Base-by-base conservation (phyloP, 1,140 invertebrate genomes). In the Dermatophagoides farinae region DNA sequence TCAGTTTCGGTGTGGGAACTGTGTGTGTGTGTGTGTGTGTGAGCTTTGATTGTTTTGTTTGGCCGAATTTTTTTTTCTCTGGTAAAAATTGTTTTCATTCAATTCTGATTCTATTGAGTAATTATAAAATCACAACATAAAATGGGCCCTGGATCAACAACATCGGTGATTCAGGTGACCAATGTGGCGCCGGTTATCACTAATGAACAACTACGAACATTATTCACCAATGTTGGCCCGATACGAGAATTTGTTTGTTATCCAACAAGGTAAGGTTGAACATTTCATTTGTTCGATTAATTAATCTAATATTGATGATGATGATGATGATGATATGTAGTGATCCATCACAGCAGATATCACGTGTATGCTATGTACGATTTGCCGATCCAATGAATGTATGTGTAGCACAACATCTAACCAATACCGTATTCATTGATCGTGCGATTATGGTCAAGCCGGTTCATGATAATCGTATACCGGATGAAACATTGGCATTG, bases 401-500 rank as follows among this genome's bases (percentile, higher is more conserved):
- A 11, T 81, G 84, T 18, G 84, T 97, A 11, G 89, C 92, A 5
- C 87, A 96, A 66, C 95, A 99, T 73, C 81, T 98, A 74, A 97
- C 90, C 5, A 97, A 98, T 70, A 97, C 92, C 0, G 93, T 98
- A 31, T 97, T 98, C 71, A 96, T 98, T 68, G 95, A 99, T 71
- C 78, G 93, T 62, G 93, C 93, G 9, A 72, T 99, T 1, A 91
- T 97, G 64, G 88, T 97, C 23, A 85, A 92, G 23, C 92, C 92
- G 0, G 84, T 87, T 66, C 79, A 82, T 66, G 74, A 76, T 64
- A 74, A 78, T 73, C 86, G 87, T 65, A 95, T 97, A 69, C 93
- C 92, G 0, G 92, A 97, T 71, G 93, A 97, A 73, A 83, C 86
- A 64, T 82, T 83, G 61, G 92, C 90, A 0, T 72, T 97, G 51